A percentile compares a stretch with the other conserved stretches of the same genome.
phyloP scores from a whole-genome alignment of 2,888 invertebrate genomes.

The Ophion ellenae region DNA sequence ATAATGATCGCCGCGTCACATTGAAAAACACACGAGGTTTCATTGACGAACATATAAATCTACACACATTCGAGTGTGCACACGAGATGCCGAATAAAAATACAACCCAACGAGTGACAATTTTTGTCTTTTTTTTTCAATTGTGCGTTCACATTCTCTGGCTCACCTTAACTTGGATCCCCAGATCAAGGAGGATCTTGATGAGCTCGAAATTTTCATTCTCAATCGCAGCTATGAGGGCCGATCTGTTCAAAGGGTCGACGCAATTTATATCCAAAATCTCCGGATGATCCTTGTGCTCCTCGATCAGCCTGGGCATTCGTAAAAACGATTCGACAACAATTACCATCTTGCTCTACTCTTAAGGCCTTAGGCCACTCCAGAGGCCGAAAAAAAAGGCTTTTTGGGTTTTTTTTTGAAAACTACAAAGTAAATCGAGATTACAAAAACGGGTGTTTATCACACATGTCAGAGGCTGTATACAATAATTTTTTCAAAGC shows the following conservation, averaged over 20 bases:
- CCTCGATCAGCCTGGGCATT: slow-evolving; percentile 87
- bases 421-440: too few relatives aligned
- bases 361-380: neutral
- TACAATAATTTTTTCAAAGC: too few relatives aligned
- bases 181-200: slow-evolving; percentile 90
- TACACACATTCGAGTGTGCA: neutral
- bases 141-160: neutral
- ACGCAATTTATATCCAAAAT: slow-evolving; percentile 96
- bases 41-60: neutral
- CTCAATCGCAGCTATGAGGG: slow-evolving; percentile 97
- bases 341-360: neutral
- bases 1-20: slow-evolving; percentile 25
- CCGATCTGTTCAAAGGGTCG: slow-evolving; percentile 97
- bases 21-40: neutral
- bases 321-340: neutral
- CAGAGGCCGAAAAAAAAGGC: too few relatives aligned
- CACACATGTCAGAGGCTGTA: too few relatives aligned
- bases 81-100: slow-evolving; percentile 2
- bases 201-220: slow-evolving; percentile 98
- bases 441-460: too few relatives aligned
- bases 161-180: slow-evolving; percentile 92
- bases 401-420: too few relatives aligned
- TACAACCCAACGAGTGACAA: neutral
- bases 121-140: neutral
- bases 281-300: slow-evolving; percentile 88